phyloP scores from a whole-genome alignment of 2,888 invertebrate species.

The Boloria selene region DNA sequence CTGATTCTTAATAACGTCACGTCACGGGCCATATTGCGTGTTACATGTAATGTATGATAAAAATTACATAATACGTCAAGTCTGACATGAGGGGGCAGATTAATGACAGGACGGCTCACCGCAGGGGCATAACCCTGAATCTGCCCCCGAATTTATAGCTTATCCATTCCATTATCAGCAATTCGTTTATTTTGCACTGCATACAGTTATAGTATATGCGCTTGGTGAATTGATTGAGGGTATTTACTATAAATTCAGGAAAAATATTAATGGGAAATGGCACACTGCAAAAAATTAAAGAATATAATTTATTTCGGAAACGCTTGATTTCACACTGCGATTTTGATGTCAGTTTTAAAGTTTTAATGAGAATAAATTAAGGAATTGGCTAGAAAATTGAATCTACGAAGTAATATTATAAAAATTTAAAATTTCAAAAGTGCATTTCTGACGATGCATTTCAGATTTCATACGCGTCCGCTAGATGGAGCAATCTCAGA shows the following conservation, averaged over 20 bases:
- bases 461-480: slow-evolving; percentile 54
- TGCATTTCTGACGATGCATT: slow-evolving; percentile 41
- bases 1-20: slow-evolving; percentile 26
- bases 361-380: slow-evolving; percentile 12
- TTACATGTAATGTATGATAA: slow-evolving; percentile 50
- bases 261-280: slow-evolving; percentile 27
- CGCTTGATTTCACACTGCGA: background rate
- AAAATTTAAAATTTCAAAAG: slow-evolving; percentile 45
- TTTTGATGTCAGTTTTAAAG: background rate
- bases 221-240: slow-evolving; percentile 34
- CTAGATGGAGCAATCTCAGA: slow-evolving; percentile 64
- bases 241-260: slow-evolving; percentile 23
- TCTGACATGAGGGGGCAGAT: slow-evolving; percentile 61
- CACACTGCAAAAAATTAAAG: slow-evolving; percentile 1
- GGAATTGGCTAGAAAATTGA: slow-evolving; percentile 38
- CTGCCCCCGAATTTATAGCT: slow-evolving; percentile 65
- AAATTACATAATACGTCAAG: slow-evolving; percentile 70
- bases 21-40: slow-evolving; percentile 42
- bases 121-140: slow-evolving; percentile 50
- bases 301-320: slow-evolving; percentile 1
- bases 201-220: slow-evolving; percentile 25
- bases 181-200: slow-evolving; percentile 51
- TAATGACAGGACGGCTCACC: slow-evolving; percentile 65
- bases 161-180: slow-evolving; percentile 62
- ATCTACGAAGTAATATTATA: slow-evolving; percentile 34